Conservation (phyloP, 1,140 invertebrate species). For the Trypoxylus dichotomus region DNA sequence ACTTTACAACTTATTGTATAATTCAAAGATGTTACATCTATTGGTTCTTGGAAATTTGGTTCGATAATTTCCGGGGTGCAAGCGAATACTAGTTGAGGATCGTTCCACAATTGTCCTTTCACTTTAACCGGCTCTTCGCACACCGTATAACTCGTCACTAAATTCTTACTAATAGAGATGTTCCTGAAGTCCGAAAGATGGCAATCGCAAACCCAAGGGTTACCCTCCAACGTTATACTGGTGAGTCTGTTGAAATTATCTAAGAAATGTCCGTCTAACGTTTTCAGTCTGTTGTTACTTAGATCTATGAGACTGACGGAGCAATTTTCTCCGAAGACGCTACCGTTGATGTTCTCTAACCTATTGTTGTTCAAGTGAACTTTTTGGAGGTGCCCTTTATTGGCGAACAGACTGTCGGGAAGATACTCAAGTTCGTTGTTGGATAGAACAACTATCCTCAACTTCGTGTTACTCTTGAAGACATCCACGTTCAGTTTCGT, state of each 20-base stretch:
- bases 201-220: conserved; percentile 89
- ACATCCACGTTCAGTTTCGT: conserved; percentile 68
- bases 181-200: conserved; percentile 76
- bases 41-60: conserved; percentile 56
- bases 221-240: conserved; percentile 76
- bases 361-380: conserved; percentile 76
- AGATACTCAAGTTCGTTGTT: conserved; percentile 72
- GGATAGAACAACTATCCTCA: conserved; percentile 71
- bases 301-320: conserved; percentile 68
- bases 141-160: conserved; percentile 70
- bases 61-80: conserved; percentile 75
- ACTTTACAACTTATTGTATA: conserved; percentile 78
- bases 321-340: conserved; percentile 71
- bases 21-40: conserved; percentile 66
- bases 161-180: conserved; percentile 70
- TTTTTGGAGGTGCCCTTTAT: conserved; percentile 72
- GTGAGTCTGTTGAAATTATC: conserved; percentile 63
- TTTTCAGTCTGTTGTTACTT: conserved; percentile 69
- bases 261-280: conserved; percentile 47
- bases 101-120: conserved; percentile 69
- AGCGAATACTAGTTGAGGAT: conserved; percentile 75
- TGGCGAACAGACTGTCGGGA: conserved; percentile 74
- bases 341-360: conserved; percentile 67
- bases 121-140: conserved; percentile 71
- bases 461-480: conserved; percentile 68